phyloP scores from a whole-genome alignment of 2,888 invertebrate species.

The Drosophila emarginata region DNA sequence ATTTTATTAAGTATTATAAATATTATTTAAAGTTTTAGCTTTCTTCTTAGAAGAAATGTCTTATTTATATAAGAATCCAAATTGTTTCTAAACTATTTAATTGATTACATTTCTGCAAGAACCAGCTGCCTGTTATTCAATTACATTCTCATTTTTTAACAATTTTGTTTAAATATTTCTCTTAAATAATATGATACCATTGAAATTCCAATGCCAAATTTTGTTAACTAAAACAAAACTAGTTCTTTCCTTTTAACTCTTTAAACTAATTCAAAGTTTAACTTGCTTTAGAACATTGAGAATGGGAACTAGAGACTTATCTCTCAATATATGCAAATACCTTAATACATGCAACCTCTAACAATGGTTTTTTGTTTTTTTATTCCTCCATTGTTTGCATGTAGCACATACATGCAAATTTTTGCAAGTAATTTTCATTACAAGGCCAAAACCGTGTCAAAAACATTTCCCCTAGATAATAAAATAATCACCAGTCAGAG shows the following conservation, averaged over 20 bases:
- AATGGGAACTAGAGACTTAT: slow-evolving; percentile 20
- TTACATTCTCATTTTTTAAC: too few relatives aligned
- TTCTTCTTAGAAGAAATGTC: too few relatives aligned
- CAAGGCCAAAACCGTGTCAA: slow-evolving; percentile 13
- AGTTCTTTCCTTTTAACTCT: neutral
- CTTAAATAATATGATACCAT: too few relatives aligned
- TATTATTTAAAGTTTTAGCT: too few relatives aligned
- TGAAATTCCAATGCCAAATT: too few relatives aligned
- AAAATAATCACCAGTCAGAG: slow-evolving; percentile 25
- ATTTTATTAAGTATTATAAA: too few relatives aligned
- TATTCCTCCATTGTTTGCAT: slow-evolving; percentile 48
- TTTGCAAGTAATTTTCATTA: slow-evolving; percentile 38
- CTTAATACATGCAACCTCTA: slow-evolving; percentile 12
- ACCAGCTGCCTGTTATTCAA: too few relatives aligned
- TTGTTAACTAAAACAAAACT: too few relatives aligned
- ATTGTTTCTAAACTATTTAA: too few relatives aligned
- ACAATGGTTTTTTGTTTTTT: slow-evolving; percentile 34
- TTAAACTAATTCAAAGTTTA: neutral
- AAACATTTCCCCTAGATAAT: slow-evolving; percentile 39
- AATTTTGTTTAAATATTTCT: too few relatives aligned
- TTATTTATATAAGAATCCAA: too few relatives aligned
- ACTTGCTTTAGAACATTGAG: slow-evolving; percentile 44
- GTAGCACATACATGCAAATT: slow-evolving; percentile 57
- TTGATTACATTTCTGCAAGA: too few relatives aligned
- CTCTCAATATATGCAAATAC: slow-evolving; percentile 37